Percentiles rank a stretch among this genome's conserved stretches.
Conservation (phyloP, 2,113 vertebrate species). For the Strix uralensis region DNA sequence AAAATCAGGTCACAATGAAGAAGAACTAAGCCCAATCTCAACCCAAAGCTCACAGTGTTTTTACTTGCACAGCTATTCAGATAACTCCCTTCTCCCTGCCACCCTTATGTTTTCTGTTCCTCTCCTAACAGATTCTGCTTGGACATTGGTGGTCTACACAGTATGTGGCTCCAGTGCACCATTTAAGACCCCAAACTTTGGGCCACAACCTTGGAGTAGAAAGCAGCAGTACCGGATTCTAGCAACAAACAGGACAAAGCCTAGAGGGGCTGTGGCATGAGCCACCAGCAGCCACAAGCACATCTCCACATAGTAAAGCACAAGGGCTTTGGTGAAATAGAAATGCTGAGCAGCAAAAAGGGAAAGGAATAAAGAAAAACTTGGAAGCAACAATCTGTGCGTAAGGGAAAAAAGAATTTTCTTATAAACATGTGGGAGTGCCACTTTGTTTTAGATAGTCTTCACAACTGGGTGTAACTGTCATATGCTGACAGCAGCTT, state of each 20-base stretch:
- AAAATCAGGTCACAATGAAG: neutral
- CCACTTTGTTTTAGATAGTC: neutral
- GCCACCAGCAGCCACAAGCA: neutral
- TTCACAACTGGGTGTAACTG: neutral
- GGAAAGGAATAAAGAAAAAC: neutral
- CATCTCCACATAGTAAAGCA: neutral
- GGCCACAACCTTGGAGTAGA: neutral
- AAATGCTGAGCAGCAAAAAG: neutral
- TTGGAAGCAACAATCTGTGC: neutral
- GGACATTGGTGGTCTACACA: neutral
- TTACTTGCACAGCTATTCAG: neutral
- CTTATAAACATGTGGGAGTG: neutral
- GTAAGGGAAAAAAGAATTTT: neutral
- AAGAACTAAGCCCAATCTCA: neutral
- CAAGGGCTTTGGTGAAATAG: rapidly evolving
- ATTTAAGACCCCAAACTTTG: neutral
- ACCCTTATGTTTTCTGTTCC: neutral
- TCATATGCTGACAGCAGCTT: neutral
- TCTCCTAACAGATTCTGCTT: neutral
- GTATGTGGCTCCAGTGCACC: neutral
- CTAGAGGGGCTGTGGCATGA: neutral
- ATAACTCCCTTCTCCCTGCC: neutral
- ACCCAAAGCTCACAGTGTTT: neutral
- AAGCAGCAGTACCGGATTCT: neutral
- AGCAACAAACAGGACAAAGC: neutral